These are phyloP conservation scores for Anolis sagrei DNA, from an alignment of 2,113 vertebrate species.

Conservation along the genomic window DNA sequence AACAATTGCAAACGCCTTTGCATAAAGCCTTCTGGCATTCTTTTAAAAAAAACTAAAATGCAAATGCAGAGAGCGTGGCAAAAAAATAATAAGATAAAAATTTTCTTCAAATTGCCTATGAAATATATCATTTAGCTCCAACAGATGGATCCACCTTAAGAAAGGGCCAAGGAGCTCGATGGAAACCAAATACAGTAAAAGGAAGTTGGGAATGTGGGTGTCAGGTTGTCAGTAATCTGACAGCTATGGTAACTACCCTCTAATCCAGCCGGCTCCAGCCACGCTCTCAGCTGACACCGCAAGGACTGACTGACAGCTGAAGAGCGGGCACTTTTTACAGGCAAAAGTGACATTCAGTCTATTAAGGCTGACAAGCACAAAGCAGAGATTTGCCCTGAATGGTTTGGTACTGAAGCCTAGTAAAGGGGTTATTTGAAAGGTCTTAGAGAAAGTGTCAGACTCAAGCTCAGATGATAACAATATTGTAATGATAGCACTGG, in stretches of 20 bases:
- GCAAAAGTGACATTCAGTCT: conserved; percentile 99
- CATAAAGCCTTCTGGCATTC: neutral
- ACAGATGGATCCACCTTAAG: conserved; percentile 81
- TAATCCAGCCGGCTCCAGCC: conserved; percentile 99
- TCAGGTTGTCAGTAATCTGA: conserved; percentile 99
- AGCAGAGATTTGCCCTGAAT: conserved; percentile 99
- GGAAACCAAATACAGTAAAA: conserved; percentile 94
- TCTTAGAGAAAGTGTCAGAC: conserved; percentile 97
- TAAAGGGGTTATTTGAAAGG: conserved; percentile 98
- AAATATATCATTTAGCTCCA: conserved; percentile 64
- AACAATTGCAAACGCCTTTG: neutral
- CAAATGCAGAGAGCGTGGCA: conserved; percentile 47
- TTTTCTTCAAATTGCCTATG: conserved; percentile 58
- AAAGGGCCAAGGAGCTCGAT: conserved; percentile 80
- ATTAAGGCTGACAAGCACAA: conserved; percentile 99
- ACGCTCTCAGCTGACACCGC: conserved; percentile 94
- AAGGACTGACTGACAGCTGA: conserved; percentile 99
- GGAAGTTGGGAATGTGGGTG: conserved; percentile 96
- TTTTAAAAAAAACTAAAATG: conserved; percentile 10
- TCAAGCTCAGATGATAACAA: conserved; percentile 99
- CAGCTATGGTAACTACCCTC: conserved; percentile 99
- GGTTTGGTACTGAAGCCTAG: conserved; percentile 93
- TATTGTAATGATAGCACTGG: conserved; percentile 99
- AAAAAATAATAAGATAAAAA: conserved; percentile 29
- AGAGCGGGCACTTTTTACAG: conserved; percentile 96